phyloP scores from a whole-genome alignment of 2,888 invertebrate genomes.

The Dolomedes plantarius region DNA sequence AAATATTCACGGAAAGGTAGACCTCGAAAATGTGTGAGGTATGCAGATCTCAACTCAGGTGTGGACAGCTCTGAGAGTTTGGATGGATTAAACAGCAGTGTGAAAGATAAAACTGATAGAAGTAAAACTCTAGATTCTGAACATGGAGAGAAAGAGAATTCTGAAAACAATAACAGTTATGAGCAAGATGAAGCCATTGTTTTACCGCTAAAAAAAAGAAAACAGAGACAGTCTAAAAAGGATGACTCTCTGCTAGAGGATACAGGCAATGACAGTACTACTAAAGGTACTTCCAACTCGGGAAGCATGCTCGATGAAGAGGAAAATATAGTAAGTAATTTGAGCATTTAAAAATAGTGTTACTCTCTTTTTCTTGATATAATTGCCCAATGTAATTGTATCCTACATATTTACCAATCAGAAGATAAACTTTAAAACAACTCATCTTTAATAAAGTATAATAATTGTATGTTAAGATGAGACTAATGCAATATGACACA shows the following conservation, averaged over 20 bases:
- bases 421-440: no score
- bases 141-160: neutral
- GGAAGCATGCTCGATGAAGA: neutral
- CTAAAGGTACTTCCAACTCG: neutral
- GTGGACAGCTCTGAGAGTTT: slow-evolving; percentile 1
- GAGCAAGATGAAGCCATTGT: slow-evolving; percentile 12
- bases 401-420: no score
- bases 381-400: no score
- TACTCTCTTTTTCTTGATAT: no score
- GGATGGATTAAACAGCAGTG: neutral
- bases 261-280: neutral
- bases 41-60: slow-evolving; percentile 31
- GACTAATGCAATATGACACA: no score
- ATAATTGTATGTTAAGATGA: no score
- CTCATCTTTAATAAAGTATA: no score
- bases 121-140: no score
- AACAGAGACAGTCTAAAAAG: neutral
- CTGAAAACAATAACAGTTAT: neutral
- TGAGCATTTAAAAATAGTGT: no score
- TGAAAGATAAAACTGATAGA: neutral
- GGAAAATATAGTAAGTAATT: neutral
- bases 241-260: neutral
- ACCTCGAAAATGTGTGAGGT: slow-evolving; percentile 26
- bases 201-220: slow-evolving; percentile 33
- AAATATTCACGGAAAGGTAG: slow-evolving; percentile 41